Conservation (phyloP, 2,113 vertebrate species). For the Epinephelus fuscoguttatus region DNA sequence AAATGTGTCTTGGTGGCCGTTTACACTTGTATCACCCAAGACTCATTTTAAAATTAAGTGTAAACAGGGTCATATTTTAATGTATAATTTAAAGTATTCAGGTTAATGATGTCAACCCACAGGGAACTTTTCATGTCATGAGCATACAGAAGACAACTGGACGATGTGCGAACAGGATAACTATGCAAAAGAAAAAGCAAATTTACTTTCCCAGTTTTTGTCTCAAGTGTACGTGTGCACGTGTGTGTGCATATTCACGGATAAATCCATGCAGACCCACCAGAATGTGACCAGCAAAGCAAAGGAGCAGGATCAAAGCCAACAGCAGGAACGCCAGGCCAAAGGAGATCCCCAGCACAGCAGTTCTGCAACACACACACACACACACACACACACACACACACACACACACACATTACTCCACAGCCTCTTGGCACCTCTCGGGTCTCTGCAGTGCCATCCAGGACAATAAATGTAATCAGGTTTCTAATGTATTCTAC, state of each 20-base stretch:
- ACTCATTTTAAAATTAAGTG: too few relatives aligned
- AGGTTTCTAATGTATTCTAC: constrained; percentile 40
- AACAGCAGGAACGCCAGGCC: constrained; percentile 91
- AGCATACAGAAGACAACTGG: neutral
- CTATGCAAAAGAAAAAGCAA: neutral
- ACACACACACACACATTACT: constrained; percentile 36
- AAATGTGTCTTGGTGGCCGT: too few relatives aligned
- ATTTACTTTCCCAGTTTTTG: neutral
- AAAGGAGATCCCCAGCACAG: constrained; percentile 93
- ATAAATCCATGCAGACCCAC: constrained; percentile 85
- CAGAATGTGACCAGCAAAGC: constrained; percentile 95
- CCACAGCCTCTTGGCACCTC: constrained; percentile 16
- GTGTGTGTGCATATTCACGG: neutral
- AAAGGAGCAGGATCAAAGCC: constrained; percentile 92
- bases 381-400: constrained; percentile 66
- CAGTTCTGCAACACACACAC: constrained; percentile 86
- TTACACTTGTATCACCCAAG: too few relatives aligned
- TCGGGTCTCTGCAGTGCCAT: constrained; percentile 16
- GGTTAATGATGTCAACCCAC: neutral
- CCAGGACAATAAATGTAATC: constrained; percentile 38
- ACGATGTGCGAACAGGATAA: neutral
- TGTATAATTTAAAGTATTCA: too few relatives aligned
- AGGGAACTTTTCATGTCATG: neutral
- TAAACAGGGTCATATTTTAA: too few relatives aligned
- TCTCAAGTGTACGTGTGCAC: neutral